phyloP scores from a whole-genome alignment of 1,140 invertebrate genomes.

The Drosophila sturtevanti region DNA sequence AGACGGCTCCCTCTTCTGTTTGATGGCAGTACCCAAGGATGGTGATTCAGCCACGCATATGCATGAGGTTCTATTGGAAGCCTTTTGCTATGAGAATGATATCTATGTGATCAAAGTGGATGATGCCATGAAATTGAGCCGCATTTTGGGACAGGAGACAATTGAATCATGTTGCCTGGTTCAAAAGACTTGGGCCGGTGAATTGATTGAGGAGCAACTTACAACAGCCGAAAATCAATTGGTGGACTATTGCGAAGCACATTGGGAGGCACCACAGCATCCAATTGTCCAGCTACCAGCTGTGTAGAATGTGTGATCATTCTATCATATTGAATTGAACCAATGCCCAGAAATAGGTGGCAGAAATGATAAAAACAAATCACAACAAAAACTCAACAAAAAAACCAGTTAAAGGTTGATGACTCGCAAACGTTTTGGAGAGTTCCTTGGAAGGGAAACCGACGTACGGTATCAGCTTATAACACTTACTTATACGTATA shows the following conservation, averaged over 20 bases:
- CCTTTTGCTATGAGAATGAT: conserved; percentile 88
- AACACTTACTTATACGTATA: conserved; percentile 28
- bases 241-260: conserved; percentile 85
- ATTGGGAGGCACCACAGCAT: conserved; percentile 83
- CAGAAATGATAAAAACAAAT: conserved; percentile 47
- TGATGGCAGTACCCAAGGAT: conserved; percentile 85
- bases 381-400: conserved; percentile 20
- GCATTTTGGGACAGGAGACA: conserved; percentile 83
- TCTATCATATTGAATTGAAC: conserved; percentile 46
- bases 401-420: conserved; percentile 72
- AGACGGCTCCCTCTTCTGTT: conserved; percentile 86
- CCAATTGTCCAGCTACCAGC: conserved; percentile 85
- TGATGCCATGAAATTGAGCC: conserved; percentile 84
- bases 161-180: conserved; percentile 84
- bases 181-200: conserved; percentile 83
- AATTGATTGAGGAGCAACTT: conserved; percentile 83
- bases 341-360: conserved; percentile 49
- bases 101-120: conserved; percentile 88
- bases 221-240: conserved; percentile 83
- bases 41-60: conserved; percentile 87
- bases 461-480: conserved; percentile 45
- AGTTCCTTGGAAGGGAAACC: conserved; percentile 72
- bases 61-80: conserved; percentile 87
- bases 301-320: conserved; percentile 80
- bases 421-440: conserved; percentile 71